Base-by-base conservation (phyloP, 37 sponge, comb jelly and placozoan genomes). In the Haliclona indistincta region DNA sequence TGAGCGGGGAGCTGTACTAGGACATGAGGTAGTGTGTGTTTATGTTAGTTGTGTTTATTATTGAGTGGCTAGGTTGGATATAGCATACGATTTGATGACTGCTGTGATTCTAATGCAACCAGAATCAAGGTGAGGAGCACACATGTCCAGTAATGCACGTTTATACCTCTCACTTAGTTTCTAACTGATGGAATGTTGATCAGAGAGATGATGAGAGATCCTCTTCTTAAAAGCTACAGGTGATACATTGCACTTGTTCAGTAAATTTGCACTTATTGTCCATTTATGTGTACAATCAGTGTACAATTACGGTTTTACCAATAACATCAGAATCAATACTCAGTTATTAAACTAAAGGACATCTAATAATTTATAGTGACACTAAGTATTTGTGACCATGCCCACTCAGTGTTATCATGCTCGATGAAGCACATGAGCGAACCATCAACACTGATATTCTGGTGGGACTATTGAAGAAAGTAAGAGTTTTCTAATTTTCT, bases 371-470 rank as follows among this genome's bases (percentile, higher is more conserved):
- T n/a, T 61, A 61, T 61, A 30, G 34, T 56, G 54, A 29, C 6
- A 54, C 32, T 26, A 13, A 58, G 22, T 17, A 11, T 38, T 3
- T 43, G 13, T 79, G 43, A 25, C 22, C n/a, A 25, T 26, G 11
- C 13, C 7, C 60, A n/a, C 60, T 25, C 42, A 94, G 94, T 88
- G 94, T 98, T 22, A 33, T 98, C 5, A 93, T 98, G 77, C 36
- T 98, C 44, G 99, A 98, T 75, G 99, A 98, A 67, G 99, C 93
- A 20, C 99, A 98, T 68, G 99, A 98, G 72, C 74, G 96, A 38
- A 89, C 91, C 43, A 74, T 98, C 4, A 74, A 90, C 81, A 98
- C 99, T 49, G 99, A 98, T 56, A 85, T 98, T 15, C 26, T 82
- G 0, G 79, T 86, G 37, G 96, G 94, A 25, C 78, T 98, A 1